Evolutionary conservation across 2,888 invertebrate species (phyloP).

Genomic region (Nomada goodeniana): DNA sequence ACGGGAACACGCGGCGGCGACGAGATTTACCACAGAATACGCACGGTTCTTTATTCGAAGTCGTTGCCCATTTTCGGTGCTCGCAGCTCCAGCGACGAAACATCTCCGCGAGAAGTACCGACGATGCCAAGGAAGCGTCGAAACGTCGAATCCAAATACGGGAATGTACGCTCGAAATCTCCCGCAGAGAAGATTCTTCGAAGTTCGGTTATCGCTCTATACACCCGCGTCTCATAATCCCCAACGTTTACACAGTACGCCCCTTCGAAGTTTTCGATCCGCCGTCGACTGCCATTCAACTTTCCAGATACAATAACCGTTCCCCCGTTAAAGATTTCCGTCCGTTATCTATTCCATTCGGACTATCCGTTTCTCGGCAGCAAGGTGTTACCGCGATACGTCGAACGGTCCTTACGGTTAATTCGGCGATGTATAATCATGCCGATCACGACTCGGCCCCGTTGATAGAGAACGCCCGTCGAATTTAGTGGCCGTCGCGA

Average conservation of each 20-base stretch:
- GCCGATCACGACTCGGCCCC: slow-evolving; percentile 8
- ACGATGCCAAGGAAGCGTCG: background rate
- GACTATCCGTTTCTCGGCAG: too few relatives aligned
- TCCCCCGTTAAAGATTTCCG: background rate
- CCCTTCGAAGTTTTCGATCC: background rate
- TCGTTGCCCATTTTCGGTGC: background rate
- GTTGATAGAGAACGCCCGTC: slow-evolving; percentile 33
- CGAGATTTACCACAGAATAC: slow-evolving; percentile 16
- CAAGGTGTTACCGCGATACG: too few relatives aligned
- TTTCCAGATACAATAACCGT: background rate
- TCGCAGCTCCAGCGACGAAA: background rate
- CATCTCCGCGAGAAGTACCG: background rate
- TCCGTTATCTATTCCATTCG: too few relatives aligned
- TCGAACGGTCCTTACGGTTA: too few relatives aligned
- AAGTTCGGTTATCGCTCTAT: background rate
- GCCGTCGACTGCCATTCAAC: background rate
- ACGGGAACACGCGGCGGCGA: background rate
- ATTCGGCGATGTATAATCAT: background rate
- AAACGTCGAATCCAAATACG: background rate
- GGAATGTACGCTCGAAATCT: background rate
- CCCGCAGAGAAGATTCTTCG: background rate
- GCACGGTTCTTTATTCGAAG: background rate
- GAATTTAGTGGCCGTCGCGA: slow-evolving; percentile 29
- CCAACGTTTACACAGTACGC: background rate
- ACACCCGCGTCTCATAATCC: background rate